These are phyloP conservation scores for Lottia scabra DNA, from an alignment of 2,888 invertebrate genomes.

Conservation along the genomic window DNA sequence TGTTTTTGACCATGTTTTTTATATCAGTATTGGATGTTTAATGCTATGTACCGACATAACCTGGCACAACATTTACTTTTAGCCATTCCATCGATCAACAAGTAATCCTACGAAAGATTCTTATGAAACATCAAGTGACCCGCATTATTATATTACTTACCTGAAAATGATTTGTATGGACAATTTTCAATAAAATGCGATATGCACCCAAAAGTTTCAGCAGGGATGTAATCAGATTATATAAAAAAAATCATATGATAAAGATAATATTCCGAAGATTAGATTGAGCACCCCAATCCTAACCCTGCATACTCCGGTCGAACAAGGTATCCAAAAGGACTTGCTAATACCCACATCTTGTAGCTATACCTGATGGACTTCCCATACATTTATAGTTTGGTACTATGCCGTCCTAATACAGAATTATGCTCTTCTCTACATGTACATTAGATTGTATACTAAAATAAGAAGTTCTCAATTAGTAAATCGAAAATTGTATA, in stretches of 20 bases:
- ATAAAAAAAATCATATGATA: constrained; percentile 26
- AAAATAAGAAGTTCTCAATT: constrained; percentile 21
- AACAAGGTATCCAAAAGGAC: constrained; percentile 23
- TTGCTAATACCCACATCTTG: constrained; percentile 35
- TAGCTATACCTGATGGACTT: constrained; percentile 43
- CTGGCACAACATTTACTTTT: constrained; percentile 17
- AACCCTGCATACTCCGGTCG: too few species aligned
- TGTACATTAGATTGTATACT: constrained; percentile 24
- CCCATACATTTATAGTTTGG: constrained; percentile 37
- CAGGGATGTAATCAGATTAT: constrained; percentile 27
- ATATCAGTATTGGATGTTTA: neutral
- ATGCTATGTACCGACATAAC: constrained; percentile 8
- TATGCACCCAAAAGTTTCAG: constrained; percentile 14
- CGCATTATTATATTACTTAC: too few species aligned
- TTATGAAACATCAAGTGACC: too few species aligned
- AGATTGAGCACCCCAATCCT: too few species aligned
- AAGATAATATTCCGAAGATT: neutral
- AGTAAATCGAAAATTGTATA: constrained; percentile 21
- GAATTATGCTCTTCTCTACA: constrained; percentile 63
- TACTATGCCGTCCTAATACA: constrained; percentile 57
- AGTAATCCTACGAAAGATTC: constrained; percentile 4
- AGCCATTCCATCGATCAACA: constrained; percentile 22
- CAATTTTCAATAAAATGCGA: constrained; percentile 12
- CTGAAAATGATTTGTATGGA: neutral
- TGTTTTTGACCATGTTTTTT: neutral